Evolutionary conservation across 1,140 invertebrate genomes (phyloP).

Genomic region (Microplitis mediator): DNA sequence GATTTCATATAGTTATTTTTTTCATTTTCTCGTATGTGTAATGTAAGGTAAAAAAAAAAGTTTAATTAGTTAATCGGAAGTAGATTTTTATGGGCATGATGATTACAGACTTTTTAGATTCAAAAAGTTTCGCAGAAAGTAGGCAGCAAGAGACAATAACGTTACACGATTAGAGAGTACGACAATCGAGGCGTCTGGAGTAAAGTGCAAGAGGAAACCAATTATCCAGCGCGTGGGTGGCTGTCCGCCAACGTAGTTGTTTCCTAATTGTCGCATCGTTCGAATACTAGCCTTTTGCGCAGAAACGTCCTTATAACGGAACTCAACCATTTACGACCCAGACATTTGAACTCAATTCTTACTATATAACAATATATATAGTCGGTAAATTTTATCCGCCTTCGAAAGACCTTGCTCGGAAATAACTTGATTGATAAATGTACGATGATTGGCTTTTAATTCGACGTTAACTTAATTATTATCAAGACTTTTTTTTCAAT

Average conservation of each 20-base stretch:
- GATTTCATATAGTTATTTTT: too few species aligned
- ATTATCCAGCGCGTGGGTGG: conserved; percentile 38
- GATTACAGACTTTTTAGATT: background rate
- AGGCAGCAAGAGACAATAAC: background rate
- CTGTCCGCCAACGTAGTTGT: conserved; percentile 42
- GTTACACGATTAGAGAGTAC: conserved; percentile 12
- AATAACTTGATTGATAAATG: background rate
- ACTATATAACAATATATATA: background rate
- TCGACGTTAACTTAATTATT: background rate
- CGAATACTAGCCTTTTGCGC: conserved; percentile 18
- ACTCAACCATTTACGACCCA: background rate
- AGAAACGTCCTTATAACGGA: background rate
- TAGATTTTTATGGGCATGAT: background rate
- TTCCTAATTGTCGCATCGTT: conserved; percentile 45
- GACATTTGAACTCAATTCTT: background rate
- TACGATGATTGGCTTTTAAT: background rate
- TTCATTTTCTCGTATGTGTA: too few species aligned
- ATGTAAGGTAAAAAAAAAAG: background rate
- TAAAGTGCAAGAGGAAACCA: conserved; percentile 44
- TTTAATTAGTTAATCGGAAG: background rate
- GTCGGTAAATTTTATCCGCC: conserved; percentile 1
- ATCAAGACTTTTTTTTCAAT: background rate
- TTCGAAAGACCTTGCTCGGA: background rate
- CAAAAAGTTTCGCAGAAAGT: background rate
- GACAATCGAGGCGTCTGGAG: conserved; percentile 36